Evolutionary conservation across 2,113 vertebrate species (phyloP), one percentile per base, ranked within the genome.

Genomic region (Amazona vittata): DNA sequence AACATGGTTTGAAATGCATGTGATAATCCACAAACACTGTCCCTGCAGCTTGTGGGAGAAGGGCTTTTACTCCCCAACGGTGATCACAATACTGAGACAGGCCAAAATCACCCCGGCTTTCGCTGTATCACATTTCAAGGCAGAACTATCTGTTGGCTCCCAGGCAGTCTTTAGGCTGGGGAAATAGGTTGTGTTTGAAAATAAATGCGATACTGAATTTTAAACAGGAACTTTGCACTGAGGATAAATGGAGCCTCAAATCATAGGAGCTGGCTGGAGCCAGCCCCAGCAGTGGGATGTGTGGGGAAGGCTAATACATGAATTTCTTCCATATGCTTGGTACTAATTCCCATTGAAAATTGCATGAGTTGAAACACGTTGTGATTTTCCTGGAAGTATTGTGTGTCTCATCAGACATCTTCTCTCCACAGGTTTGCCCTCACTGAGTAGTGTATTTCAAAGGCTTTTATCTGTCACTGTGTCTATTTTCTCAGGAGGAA

Each of bases 61-160:
- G 59, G 53, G 59, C 22, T 92, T 91, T 86, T 55, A 70, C 88
- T 86, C 47, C 46, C 67, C 37, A 49, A 2, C 0, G 2, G 68
- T 75, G 59, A 88, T 90, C 43, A 46, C 43, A 86, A 59, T 88
- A 90, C 64, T 93, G 82, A 90, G 43, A 67, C 64, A 75, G 76
- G 68, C 73, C 79, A 52, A 81, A 95, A 94, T 88, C 83, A 68
- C 55, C 63, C 85, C 52, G 43, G 92, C 76, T 95, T 89, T 84
- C 64, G 35, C 88, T 70, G 64, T 71, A 95, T 93, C 95, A 88
- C 83, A 86, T 96, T 96, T 96, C 80, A 82, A 94, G 83, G 90
- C 86, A 96, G 94, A 97, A 93, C 94, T 96, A 93, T 97, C 93
- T 93, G 60, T 68, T 80, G 76, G 86, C 88, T 96, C 86, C 95